Evolutionary conservation across 2,888 invertebrate species (phyloP).

Genomic region (Anticlea derivata): DNA sequence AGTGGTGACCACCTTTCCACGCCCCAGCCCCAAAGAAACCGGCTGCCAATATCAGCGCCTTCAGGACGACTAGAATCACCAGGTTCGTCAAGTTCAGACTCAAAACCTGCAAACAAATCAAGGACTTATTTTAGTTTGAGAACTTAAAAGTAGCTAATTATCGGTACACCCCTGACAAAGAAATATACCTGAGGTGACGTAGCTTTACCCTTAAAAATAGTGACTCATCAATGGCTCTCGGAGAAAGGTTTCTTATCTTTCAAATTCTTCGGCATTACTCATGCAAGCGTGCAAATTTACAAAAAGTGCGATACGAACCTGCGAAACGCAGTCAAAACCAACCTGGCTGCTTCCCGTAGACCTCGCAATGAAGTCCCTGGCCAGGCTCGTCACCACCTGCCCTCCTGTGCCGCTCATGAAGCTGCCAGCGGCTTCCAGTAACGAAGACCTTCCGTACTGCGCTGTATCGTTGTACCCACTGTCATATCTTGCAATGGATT

Average conservation of each 20-base stretch:
- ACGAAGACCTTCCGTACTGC: slow-evolving; percentile 61
- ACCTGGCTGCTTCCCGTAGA: slow-evolving; percentile 89
- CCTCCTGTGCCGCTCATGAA: slow-evolving; percentile 75
- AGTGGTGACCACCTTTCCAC: slow-evolving; percentile 82
- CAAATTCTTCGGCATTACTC: slow-evolving; percentile 40
- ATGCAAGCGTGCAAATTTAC: slow-evolving; percentile 44
- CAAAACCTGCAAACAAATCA: slow-evolving; percentile 81
- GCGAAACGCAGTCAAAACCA: slow-evolving; percentile 80
- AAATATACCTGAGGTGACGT: neutral
- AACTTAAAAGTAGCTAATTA: slow-evolving; percentile 23
- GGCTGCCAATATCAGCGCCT: slow-evolving; percentile 92
- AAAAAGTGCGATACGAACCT: slow-evolving; percentile 69
- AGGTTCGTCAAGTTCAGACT: slow-evolving; percentile 93
- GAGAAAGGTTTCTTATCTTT: slow-evolving; percentile 27
- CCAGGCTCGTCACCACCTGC: slow-evolving; percentile 83
- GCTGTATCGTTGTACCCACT: slow-evolving; percentile 55
- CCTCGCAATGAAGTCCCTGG: slow-evolving; percentile 87
- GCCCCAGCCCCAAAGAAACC: slow-evolving; percentile 89
- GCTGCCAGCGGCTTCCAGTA: slow-evolving; percentile 68
- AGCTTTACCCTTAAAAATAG: neutral
- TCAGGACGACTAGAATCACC: slow-evolving; percentile 90
- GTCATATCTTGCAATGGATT: slow-evolving; percentile 58
- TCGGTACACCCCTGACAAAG: neutral
- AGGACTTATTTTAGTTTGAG: slow-evolving; percentile 1
- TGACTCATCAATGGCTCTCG: slow-evolving; percentile 29